These are phyloP conservation scores for Teinopalpus imperialis DNA, from an alignment of 2,888 invertebrate species.

Conservation along the genomic window DNA sequence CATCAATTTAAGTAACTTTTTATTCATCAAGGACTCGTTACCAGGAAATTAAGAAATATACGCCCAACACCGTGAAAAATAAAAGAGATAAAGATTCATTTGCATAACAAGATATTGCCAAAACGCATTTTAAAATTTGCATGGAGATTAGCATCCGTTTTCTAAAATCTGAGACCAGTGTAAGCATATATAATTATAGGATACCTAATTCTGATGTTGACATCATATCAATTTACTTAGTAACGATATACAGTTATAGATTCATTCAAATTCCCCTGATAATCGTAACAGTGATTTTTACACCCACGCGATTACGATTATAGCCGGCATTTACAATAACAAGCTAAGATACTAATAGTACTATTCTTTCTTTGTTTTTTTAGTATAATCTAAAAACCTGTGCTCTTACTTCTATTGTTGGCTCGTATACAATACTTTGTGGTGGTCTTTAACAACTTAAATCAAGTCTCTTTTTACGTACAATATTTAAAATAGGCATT, in stretches of 20 bases:
- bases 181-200: no score
- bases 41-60: constrained; percentile 4
- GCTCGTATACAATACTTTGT: neutral
- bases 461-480: no score
- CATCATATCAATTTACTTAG: constrained; percentile 1
- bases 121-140: constrained; percentile 11
- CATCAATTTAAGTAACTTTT: neutral
- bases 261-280: constrained; percentile 38
- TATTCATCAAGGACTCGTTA: neutral
- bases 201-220: neutral
- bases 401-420: constrained; percentile 9
- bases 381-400: neutral
- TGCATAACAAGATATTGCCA: neutral
- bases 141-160: neutral
- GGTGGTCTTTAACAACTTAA: no score
- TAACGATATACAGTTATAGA: constrained; percentile 28
- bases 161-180: neutral
- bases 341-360: constrained; percentile 8
- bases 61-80: neutral
- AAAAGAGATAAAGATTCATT: constrained; percentile 7
- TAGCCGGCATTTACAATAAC: constrained; percentile 18
- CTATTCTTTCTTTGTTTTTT: constrained; percentile 7
- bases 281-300: constrained; percentile 36
- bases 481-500: no score
- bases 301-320: constrained; percentile 33